A percentile compares a stretch with the other conserved stretches of the same genome.
phyloP scores from a whole-genome alignment of 2,113 vertebrate genomes.

The Oryzias woworae region DNA sequence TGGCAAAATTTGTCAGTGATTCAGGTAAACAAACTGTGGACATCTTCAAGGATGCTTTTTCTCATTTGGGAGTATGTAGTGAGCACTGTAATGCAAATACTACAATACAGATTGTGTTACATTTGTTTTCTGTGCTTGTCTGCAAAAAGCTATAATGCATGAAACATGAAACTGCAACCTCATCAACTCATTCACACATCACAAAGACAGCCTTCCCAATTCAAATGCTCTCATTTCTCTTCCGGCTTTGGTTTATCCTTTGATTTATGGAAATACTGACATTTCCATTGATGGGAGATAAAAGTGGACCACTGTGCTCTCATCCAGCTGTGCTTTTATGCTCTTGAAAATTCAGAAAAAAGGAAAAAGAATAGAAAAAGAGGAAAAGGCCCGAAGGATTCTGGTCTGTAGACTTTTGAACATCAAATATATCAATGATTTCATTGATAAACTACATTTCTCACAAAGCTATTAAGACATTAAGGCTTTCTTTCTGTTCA shows the following conservation, averaged over 20 bases:
- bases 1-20: not conserved
- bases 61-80: conserved; percentile 18
- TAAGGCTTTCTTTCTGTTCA: too few relatives aligned
- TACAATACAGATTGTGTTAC: conserved; percentile 8
- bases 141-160: conserved; percentile 1
- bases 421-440: too few relatives aligned
- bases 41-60: conserved; percentile 21
- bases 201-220: conserved; percentile 4
- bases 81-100: conserved; percentile 3
- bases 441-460: too few relatives aligned
- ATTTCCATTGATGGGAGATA: conserved; percentile 30
- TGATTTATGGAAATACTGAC: conserved; percentile 43
- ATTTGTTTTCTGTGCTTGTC: conserved; percentile 13
- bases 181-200: conserved; percentile 8
- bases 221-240: conserved; percentile 7
- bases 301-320: conserved; percentile 13
- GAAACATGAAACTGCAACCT: conserved; percentile 1
- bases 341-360: not conserved
- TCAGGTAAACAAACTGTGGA: conserved; percentile 45
- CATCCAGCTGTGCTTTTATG: conserved; percentile 39
- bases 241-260: conserved; percentile 17
- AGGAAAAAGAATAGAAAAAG: not conserved
- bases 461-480: too few relatives aligned
- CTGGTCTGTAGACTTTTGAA: conserved; percentile 27
- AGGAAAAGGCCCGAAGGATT: conserved; percentile 15